A percentile compares a stretch with the other conserved stretches of the same genome.
Evolutionary conservation across 2,113 vertebrate genomes (phyloP).

Genomic region (Etheostoma spectabile): DNA sequence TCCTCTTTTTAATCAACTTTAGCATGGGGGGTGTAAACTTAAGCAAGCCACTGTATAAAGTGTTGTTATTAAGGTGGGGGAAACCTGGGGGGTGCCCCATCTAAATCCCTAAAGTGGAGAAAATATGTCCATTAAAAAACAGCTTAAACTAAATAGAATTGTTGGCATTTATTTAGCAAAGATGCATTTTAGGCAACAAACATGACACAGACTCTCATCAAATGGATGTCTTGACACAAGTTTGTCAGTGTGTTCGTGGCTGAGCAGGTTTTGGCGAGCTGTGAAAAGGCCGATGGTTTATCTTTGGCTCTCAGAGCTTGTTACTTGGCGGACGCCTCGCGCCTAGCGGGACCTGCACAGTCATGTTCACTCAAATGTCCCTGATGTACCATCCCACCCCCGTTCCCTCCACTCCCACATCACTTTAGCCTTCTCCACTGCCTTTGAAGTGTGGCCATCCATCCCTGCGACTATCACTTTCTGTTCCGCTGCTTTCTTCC

Average conservation of each 20-base stretch:
- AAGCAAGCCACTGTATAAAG: neutral
- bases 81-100: neutral
- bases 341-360: slow-evolving; percentile 60
- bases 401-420: slow-evolving; percentile 52
- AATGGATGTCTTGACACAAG: slow-evolving; percentile 54
- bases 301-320: slow-evolving; percentile 72
- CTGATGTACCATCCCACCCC: slow-evolving; percentile 58
- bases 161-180: slow-evolving; percentile 18
- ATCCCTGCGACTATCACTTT: slow-evolving; percentile 59
- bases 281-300: slow-evolving; percentile 70
- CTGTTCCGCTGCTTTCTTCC: slow-evolving; percentile 51
- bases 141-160: neutral
- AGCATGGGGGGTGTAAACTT: too few species aligned
- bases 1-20: too few species aligned
- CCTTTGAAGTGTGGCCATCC: slow-evolving; percentile 69
- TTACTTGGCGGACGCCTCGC: slow-evolving; percentile 29
- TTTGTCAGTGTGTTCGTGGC: slow-evolving; percentile 49
- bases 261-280: slow-evolving; percentile 52
- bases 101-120: neutral
- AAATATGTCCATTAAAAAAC: slow-evolving; percentile 17
- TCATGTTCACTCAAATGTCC: slow-evolving; percentile 68
- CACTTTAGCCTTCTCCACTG: slow-evolving; percentile 60
- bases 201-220: slow-evolving; percentile 37
- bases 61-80: neutral
- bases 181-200: slow-evolving; percentile 44